Evolutionary conservation across 1,140 invertebrate genomes (phyloP).

Genomic region (Leucophenga varia): DNA sequence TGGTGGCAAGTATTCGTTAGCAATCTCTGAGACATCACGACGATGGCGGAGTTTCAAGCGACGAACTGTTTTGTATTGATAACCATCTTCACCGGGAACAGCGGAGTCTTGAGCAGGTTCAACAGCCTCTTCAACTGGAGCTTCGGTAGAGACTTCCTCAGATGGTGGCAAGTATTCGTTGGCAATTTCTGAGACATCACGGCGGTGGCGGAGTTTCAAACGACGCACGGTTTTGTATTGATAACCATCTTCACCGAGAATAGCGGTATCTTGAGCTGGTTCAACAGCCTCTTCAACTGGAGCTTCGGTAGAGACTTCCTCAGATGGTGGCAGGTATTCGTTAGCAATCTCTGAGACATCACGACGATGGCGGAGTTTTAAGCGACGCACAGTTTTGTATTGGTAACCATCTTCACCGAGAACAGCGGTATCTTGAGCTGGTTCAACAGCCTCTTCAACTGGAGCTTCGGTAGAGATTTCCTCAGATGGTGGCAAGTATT

Average conservation of each 20-base stretch:
- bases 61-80: conserved; percentile 34
- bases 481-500: conserved; percentile 29
- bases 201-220: conserved; percentile 30
- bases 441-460: conserved; percentile 7
- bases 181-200: conserved; percentile 36
- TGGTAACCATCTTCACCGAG: conserved; percentile 25
- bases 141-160: conserved; percentile 22
- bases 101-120: conserved; percentile 24
- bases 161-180: conserved; percentile 34
- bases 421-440: conserved; percentile 13
- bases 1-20: conserved; percentile 35
- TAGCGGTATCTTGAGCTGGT: conserved; percentile 15
- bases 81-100: conserved; percentile 27
- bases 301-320: conserved; percentile 13
- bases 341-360: conserved; percentile 30
- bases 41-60: conserved; percentile 32
- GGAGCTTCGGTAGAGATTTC: conserved; percentile 15
- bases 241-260: conserved; percentile 29
- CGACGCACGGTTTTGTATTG: conserved; percentile 37
- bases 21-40: conserved; percentile 31
- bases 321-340: conserved; percentile 32
- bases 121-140: conserved; percentile 5
- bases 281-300: conserved; percentile 8
- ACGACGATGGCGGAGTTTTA: conserved; percentile 28
- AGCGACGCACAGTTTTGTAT: conserved; percentile 28